A percentile compares a stretch with the other conserved stretches of the same genome.
Conservation (phyloP, 1,140 invertebrate species). For the Ephestia elutella region DNA sequence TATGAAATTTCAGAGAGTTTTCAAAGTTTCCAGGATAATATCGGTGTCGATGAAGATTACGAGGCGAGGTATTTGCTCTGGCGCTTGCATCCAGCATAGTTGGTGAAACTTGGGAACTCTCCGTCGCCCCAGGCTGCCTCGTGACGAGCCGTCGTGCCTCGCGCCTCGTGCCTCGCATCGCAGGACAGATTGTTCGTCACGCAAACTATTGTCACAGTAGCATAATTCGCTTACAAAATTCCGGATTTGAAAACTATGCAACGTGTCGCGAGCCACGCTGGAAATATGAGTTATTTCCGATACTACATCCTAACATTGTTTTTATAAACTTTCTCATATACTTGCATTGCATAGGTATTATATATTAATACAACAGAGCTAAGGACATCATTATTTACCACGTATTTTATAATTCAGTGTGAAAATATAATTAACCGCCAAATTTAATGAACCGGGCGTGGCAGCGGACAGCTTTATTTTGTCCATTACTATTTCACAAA, state of each 20-base stretch:
- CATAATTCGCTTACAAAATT: neutral
- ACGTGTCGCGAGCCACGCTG: too few species aligned
- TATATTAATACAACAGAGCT: too few species aligned
- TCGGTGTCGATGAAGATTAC: constrained; percentile 1
- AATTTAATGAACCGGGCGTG: neutral
- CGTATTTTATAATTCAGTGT: too few species aligned
- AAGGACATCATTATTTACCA: too few species aligned
- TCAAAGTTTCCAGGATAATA: neutral
- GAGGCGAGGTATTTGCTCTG: neutral
- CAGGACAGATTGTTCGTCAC: neutral
- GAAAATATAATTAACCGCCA: neutral
- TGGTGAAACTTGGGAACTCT: neutral
- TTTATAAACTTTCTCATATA: too few species aligned
- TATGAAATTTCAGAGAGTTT: neutral
- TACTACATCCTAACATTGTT: too few species aligned
- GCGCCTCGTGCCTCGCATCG: neutral
- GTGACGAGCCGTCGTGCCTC: neutral
- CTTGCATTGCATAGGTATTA: too few species aligned
- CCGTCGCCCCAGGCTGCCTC: neutral
- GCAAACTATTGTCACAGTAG: neutral
- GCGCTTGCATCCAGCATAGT: neutral
- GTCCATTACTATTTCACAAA: neutral
- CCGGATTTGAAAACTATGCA: neutral
- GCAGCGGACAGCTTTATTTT: neutral
- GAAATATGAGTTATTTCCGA: too few species aligned